Base-by-base conservation (phyloP, 2,797 vertebrate species). In the Avahi laniger region DNA sequence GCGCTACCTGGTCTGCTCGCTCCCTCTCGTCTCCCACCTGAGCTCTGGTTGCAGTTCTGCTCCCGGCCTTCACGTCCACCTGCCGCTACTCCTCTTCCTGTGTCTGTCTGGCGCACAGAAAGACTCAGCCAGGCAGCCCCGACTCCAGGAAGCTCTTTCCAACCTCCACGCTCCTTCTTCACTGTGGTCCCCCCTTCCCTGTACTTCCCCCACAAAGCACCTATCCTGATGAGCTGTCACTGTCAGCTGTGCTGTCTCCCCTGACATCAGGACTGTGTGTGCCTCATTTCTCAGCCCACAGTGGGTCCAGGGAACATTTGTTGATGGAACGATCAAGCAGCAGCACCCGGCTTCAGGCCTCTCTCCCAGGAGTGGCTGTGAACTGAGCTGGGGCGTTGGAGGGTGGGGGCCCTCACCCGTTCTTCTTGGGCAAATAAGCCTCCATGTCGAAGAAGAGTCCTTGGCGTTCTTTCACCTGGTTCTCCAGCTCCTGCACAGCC, bases 351-450 rank as follows among this genome's bases (percentile, higher is more conserved):
- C 48, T 38, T 69, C 52, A 26, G 41, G 20, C 35, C 11, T 3
- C 46, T n/a, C 61, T 28, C n/a, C 24, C 33, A 41, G 75, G 12
- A 38, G 30, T 8, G 11, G 50, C 79, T 67, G 30, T 33, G 70
- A 61, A 65, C 28, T 30, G 28, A 57, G 73, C 73, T 78, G 15
- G 41, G 59, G 7, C 24, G 75, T 4, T 4, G 26, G 67, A 15
- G 41, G 59, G 11, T 52, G 75, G 7, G 26, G 38, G 0, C 28
- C 4, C 98, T 98, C 95, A 99, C 99, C 99, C 99, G 0, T 99
- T 99, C 98, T 99, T 99, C 98, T 99, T 99, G 20, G 99, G 99
- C 98, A 99, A 98, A 69, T 99, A 99, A 63, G 99, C 98, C 94
- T 99, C 99, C 99, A 99, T 99, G 97, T 99, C 99, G 41, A 98